phyloP scores from a whole-genome alignment of 2,113 vertebrate species.

The Tonatia bakeri region DNA sequence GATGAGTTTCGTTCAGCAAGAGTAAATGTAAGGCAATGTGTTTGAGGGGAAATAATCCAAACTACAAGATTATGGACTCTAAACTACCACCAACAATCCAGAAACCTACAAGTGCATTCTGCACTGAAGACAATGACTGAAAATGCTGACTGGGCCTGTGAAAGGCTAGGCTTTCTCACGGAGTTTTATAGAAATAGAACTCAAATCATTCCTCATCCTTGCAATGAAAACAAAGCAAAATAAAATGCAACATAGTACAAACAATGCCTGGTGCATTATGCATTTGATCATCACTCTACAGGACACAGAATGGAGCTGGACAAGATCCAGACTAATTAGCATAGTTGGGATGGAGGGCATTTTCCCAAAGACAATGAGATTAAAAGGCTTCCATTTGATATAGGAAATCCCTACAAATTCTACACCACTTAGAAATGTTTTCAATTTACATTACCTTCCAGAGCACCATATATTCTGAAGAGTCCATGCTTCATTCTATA shows the following conservation, averaged over 20 bases:
- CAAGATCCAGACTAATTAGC: background rate
- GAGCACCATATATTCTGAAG: too few species aligned
- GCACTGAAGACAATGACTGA: background rate
- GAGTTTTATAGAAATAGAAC: background rate
- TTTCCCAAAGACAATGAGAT: background rate
- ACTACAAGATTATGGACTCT: background rate
- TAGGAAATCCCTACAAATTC: background rate
- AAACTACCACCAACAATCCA: background rate
- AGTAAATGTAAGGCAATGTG: background rate
- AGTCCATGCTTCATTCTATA: background rate
- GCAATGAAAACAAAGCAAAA: background rate
- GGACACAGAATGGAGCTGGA: background rate
- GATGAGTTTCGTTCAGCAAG: background rate
- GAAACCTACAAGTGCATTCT: background rate
- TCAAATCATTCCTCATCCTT: background rate
- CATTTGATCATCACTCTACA: background rate
- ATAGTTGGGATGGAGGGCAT: background rate
- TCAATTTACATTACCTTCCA: background rate
- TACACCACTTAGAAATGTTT: background rate
- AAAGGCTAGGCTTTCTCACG: background rate
- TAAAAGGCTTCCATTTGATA: background rate
- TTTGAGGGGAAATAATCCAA: conserved; percentile 31
- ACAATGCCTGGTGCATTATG: background rate
- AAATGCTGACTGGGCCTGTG: background rate
- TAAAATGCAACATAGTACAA: background rate